A percentile compares a stretch with the other conserved stretches of the same genome.
phyloP scores from a whole-genome alignment of 2,797 vertebrate species.

The Ciconia nigra region DNA sequence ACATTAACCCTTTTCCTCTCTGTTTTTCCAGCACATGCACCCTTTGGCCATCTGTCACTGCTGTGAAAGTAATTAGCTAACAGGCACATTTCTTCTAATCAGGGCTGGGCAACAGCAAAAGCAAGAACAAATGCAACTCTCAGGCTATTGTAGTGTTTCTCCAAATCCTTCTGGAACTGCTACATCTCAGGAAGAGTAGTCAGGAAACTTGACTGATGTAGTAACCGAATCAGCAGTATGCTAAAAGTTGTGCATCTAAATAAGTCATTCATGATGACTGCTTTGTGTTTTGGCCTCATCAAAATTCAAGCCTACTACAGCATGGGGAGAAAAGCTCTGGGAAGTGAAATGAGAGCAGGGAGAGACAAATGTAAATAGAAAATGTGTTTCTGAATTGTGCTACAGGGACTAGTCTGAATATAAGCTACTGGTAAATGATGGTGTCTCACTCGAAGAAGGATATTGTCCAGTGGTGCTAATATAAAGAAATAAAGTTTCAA shows the following conservation, averaged over 20 bases:
- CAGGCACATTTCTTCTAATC: conserved; percentile 50
- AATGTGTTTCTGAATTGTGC: conserved; percentile 51
- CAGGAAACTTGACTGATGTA: conserved; percentile 46
- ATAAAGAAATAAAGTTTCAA: conserved; percentile 30
- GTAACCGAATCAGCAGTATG: conserved; percentile 48
- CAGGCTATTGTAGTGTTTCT: not conserved
- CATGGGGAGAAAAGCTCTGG: conserved; percentile 28
- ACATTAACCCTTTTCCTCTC: conserved; percentile 68
- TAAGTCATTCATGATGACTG: conserved; percentile 57
- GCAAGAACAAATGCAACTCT: conserved; percentile 29
- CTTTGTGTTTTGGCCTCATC: conserved; percentile 58
- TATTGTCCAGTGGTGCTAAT: conserved; percentile 35
- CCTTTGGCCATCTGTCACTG: conserved; percentile 11
- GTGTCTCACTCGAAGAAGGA: conserved; percentile 8
- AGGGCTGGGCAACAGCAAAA: conserved; percentile 17
- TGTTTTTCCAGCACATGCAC: conserved; percentile 15
- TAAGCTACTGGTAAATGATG: conserved; percentile 51
- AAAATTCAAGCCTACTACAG: conserved; percentile 45
- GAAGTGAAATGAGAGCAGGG: conserved; percentile 47
- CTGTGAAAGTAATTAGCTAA: conserved; percentile 73
- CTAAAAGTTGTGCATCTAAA: conserved; percentile 45
- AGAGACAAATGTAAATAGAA: conserved; percentile 58
- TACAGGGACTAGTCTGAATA: conserved; percentile 39
- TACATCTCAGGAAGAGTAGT: conserved; percentile 16
- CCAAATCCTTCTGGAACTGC: conserved; percentile 29